Evolutionary conservation across 2,113 vertebrate species (phyloP).

Genomic region (Bostrychus sinensis): DNA sequence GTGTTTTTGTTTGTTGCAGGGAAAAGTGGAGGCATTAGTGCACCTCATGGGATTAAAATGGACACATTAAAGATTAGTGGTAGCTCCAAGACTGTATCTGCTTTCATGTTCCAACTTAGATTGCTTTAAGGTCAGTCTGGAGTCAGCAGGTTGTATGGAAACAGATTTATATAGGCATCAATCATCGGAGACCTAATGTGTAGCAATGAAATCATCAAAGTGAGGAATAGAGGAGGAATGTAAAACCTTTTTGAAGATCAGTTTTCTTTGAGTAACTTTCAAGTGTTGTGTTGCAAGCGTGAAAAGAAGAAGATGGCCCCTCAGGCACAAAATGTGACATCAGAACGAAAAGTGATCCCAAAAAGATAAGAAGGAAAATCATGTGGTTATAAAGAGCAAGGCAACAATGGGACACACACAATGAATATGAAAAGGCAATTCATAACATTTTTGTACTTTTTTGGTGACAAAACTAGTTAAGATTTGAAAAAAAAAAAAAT

Average conservation of each 20-base stretch:
- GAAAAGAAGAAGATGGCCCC: constrained; percentile 12
- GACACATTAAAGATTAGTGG: constrained; percentile 12
- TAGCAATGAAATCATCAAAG: neutral
- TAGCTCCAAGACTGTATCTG: constrained; percentile 2
- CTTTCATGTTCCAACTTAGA: constrained; percentile 15
- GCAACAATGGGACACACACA: neutral
- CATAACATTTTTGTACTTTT: neutral
- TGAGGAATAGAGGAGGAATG: constrained; percentile 23
- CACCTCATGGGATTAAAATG: constrained; percentile 7
- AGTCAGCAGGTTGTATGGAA: constrained; percentile 4
- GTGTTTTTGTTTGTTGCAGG: constrained; percentile 8
- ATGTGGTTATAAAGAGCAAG: constrained; percentile 13
- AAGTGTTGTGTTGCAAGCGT: constrained; percentile 25
- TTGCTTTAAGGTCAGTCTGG: constrained; percentile 2
- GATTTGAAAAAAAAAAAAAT: too few species aligned
- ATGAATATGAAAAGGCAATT: neutral
- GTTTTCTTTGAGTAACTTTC: constrained; percentile 29
- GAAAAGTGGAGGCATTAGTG: constrained; percentile 13
- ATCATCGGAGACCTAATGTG: neutral
- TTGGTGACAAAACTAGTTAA: neutral
- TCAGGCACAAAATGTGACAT: constrained; percentile 42
- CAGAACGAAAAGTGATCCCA: constrained; percentile 23
- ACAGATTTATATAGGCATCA: neutral
- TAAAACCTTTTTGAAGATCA: constrained; percentile 47
- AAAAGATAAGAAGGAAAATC: constrained; percentile 24